Percentiles rank a stretch among this genome's conserved stretches.
These are phyloP conservation scores for Pyrochroa serraticornis DNA, from an alignment of 2,888 invertebrate genomes.

Conservation along the genomic window DNA sequence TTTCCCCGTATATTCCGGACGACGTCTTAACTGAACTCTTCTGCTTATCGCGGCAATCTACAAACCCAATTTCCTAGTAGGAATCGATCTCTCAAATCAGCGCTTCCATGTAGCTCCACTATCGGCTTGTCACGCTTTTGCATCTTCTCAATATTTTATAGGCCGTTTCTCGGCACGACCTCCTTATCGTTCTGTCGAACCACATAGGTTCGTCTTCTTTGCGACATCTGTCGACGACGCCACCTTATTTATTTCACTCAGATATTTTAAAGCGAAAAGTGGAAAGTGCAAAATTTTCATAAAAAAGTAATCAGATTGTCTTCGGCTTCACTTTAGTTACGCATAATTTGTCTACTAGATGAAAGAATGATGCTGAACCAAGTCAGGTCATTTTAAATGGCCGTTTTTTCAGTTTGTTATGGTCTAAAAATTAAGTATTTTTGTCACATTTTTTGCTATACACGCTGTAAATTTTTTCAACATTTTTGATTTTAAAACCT, in stretches of 20 bases:
- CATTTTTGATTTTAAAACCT: no score
- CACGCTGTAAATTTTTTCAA: no score
- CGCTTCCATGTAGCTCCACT: constrained; percentile 42
- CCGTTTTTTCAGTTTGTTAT: no score
- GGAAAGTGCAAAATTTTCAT: not conserved
- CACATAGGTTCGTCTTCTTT: constrained; percentile 7
- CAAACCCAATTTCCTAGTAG: constrained; percentile 56
- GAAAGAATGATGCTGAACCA: no score
- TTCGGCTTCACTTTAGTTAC: no score
- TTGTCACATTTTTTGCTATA: no score
- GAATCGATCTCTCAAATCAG: constrained; percentile 55
- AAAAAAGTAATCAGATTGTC: not conserved
- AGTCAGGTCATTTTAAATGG: no score
- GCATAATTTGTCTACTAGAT: no score
- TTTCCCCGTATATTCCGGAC: constrained; percentile 36
- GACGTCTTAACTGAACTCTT: constrained; percentile 36
- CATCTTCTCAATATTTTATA: constrained; percentile 29
- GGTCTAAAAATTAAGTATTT: no score
- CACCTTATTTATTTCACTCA: not conserved
- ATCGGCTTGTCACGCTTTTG: constrained; percentile 37
- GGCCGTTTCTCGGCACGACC: constrained; percentile 20
- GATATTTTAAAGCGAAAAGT: not conserved
- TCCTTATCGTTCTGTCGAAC: constrained; percentile 13
- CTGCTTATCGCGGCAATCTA: constrained; percentile 50
- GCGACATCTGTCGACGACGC: constrained; percentile 7